These are phyloP conservation scores for Brachypteracias leptosomus DNA, from an alignment of 2,113 vertebrate genomes.

Conservation along the genomic window DNA sequence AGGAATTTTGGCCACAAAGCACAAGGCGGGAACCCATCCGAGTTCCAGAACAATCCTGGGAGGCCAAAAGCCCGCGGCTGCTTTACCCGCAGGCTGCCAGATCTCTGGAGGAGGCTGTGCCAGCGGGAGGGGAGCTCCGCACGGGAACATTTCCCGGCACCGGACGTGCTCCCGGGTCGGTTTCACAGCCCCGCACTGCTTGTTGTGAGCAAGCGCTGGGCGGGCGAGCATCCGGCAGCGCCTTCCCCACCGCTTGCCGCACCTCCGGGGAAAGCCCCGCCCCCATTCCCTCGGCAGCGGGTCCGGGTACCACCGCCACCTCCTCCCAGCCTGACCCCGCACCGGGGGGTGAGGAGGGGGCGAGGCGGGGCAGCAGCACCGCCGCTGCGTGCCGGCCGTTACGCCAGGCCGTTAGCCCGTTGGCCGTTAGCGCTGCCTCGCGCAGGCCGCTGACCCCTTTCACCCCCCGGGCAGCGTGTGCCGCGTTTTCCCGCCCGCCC, in stretches of 20 bases:
- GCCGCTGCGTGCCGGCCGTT: no score
- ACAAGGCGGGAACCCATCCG: accelerated
- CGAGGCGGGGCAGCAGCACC: no score
- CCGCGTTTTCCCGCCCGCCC: neutral
- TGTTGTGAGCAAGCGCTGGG: no score
- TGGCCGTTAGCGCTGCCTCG: no score
- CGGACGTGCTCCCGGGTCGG: no score
- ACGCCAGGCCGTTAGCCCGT: no score
- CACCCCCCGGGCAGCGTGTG: neutral
- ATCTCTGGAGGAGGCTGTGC: neutral
- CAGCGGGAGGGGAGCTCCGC: no score
- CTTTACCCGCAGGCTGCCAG: accelerated
- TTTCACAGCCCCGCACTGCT: no score
- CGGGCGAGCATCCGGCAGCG: neutral
- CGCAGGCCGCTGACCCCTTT: neutral
- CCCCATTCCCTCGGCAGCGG: neutral
- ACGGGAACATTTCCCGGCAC: neutral
- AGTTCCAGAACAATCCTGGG: neutral
- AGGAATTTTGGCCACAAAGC: neutral
- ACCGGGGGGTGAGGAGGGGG: no score
- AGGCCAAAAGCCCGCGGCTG: neutral
- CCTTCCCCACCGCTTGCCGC: neutral
- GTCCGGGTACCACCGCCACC: no score
- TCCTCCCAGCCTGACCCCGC: no score
- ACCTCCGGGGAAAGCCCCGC: neutral